phyloP scores from a whole-genome alignment of 1,140 invertebrate species.

The Drosophila eugracilis region DNA sequence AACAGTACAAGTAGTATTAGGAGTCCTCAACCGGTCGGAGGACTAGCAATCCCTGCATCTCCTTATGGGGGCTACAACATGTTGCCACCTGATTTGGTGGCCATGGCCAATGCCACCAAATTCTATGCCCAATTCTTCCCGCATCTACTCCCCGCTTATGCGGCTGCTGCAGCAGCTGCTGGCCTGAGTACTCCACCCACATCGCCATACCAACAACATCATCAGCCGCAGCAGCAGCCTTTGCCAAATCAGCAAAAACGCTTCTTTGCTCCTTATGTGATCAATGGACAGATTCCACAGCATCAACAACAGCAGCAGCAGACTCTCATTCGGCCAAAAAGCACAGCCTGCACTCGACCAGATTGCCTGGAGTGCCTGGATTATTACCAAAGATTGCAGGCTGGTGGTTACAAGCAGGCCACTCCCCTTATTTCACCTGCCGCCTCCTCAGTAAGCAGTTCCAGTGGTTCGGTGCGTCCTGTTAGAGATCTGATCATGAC shows the following conservation, averaged over 20 bases:
- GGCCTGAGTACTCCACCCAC: slow-evolving; percentile 63
- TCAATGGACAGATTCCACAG: slow-evolving; percentile 49
- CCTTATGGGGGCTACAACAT: slow-evolving; percentile 50
- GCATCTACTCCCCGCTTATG: slow-evolving; percentile 70
- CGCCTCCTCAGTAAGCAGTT: slow-evolving; percentile 68
- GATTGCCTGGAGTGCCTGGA: slow-evolving; percentile 72
- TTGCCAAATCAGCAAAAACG: slow-evolving; percentile 58
- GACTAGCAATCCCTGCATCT: background rate
- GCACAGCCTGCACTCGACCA: slow-evolving; percentile 48
- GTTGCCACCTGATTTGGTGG: slow-evolving; percentile 67
- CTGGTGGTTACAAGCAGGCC: slow-evolving; percentile 34
- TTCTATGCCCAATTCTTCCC: slow-evolving; percentile 83
- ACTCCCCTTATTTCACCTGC: slow-evolving; percentile 66
- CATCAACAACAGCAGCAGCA: background rate
- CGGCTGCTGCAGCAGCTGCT: slow-evolving; percentile 64
- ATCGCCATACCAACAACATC: slow-evolving; percentile 59
- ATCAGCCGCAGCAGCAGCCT: slow-evolving; percentile 18
- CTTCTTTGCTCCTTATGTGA: slow-evolving; percentile 77
- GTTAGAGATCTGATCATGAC: slow-evolving; percentile 31
- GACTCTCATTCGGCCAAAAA: slow-evolving; percentile 14
- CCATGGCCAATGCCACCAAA: slow-evolving; percentile 79
- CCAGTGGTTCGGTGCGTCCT: slow-evolving; percentile 45
- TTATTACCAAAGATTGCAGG: slow-evolving; percentile 63
- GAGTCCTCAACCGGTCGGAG: slow-evolving; percentile 3
- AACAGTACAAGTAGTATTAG: background rate